phyloP scores from a whole-genome alignment of 2,888 invertebrate species.

The Axea sp. region DNA sequence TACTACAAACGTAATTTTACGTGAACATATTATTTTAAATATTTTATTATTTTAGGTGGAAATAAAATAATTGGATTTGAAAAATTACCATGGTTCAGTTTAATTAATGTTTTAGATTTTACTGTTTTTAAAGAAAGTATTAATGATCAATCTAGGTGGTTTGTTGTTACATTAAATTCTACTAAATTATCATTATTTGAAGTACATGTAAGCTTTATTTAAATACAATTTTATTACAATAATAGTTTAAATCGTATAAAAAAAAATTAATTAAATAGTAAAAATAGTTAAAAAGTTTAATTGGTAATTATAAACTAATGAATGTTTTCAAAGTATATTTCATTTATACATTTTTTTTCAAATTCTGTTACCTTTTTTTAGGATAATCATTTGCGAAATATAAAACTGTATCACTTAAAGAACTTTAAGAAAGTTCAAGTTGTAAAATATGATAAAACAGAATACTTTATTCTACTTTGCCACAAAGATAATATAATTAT shows the following conservation, averaged over 20 bases:
- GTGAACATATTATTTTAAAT: neutral
- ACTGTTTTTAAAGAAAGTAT: neutral
- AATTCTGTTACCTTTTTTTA: neutral
- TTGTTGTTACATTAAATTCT: slow-evolving; percentile 3
- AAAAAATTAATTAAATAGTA: no score
- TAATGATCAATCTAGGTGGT: neutral
- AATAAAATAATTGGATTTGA: neutral
- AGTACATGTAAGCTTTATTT: neutral
- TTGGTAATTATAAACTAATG: no score
- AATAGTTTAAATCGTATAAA: no score
- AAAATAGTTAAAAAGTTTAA: no score
- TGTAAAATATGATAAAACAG: neutral
- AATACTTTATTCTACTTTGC: neutral
- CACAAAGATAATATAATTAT: neutral
- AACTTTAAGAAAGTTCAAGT: neutral
- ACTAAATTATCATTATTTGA: neutral
- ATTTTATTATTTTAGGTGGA: slow-evolving; percentile 4
- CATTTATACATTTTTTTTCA: no score
- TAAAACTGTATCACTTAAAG: neutral
- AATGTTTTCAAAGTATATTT: no score
- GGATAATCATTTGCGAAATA: neutral
- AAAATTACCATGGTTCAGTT: neutral
- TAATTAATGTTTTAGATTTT: slow-evolving; percentile 8
- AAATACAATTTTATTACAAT: neutral
- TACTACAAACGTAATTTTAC: no score